Evolutionary conservation across 2,113 vertebrate genomes (phyloP).

Genomic region (Equus przewalskii): DNA sequence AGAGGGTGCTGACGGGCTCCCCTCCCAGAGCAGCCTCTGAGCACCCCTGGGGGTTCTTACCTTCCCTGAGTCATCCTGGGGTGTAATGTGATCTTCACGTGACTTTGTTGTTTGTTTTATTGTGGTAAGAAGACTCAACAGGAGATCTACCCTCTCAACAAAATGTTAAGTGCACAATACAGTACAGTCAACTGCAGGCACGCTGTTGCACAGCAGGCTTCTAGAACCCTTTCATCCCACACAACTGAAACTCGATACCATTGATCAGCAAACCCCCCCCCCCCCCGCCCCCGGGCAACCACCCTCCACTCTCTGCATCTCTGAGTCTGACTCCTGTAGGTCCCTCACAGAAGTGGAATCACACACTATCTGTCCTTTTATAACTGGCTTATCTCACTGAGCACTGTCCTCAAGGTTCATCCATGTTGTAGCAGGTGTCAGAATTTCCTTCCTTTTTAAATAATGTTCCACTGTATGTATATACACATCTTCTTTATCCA

Average conservation of each 20-base stretch:
- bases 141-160: background rate
- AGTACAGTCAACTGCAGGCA: background rate
- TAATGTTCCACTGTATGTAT: background rate
- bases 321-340: background rate
- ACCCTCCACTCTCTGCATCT: background rate
- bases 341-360: background rate
- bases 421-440: background rate
- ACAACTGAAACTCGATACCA: background rate
- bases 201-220: background rate
- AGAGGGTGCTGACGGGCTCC: background rate
- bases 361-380: background rate
- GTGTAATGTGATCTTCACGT: background rate
- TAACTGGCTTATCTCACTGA: background rate
- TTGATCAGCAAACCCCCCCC: background rate
- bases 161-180: background rate
- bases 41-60: background rate
- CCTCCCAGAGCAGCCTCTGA: background rate
- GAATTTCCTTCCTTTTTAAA: background rate
- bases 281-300: background rate
- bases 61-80: background rate
- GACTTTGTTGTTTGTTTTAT: background rate
- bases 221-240: background rate
- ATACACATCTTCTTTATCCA: background rate
- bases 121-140: background rate
- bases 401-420: background rate